Evolutionary conservation across 2,113 vertebrate genomes (phyloP), one percentile per base, ranked within the genome.

Genomic region (Bubo blakistoni): DNA sequence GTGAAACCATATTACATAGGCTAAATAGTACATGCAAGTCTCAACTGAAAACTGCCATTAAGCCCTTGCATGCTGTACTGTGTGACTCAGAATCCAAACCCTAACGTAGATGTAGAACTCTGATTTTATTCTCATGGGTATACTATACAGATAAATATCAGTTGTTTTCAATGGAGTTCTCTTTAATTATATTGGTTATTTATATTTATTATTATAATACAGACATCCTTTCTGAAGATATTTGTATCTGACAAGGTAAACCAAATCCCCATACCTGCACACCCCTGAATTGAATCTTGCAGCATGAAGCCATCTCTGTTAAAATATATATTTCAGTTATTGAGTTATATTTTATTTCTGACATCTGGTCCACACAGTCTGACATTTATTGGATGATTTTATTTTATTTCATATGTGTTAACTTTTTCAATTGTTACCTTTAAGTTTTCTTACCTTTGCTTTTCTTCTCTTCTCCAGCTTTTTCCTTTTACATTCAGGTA

Each of bases 281-380:
- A 86, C 16, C 7, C 13, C 3, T 81, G 46, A 88, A 88, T 3
- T 73, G 49, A 70, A 79, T 80, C 77, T 42, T 88, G 34, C 34
- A 67, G 36, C 57, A 91, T 59, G 67, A 62, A 81, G 27, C 8
- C 32, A 71, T 40, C 13, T 57, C 38, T 82, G 55, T 44, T 71
- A 71, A 93, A 79, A 88, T 59, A 92, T 42, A 51, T 81, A 32
- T 94, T 61, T 81, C 17, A 70, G 34, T 46, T 82, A 88, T 32
- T 83, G 70, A 80, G 34, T 76, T 91, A 38, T 71, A 63, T 86
- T 93, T 92, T 82, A 74, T 83, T 92, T 92, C 42, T 96, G 81
- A 58, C 24, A 92, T 83, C 63, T 93, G 76, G 16, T 58, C 59
- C 21, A 69, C 29, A 62, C 19, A 81, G n/a, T 46, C 51, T 73